Conservation (phyloP, 1,140 invertebrate genomes). For the Pogonus chalceus region DNA sequence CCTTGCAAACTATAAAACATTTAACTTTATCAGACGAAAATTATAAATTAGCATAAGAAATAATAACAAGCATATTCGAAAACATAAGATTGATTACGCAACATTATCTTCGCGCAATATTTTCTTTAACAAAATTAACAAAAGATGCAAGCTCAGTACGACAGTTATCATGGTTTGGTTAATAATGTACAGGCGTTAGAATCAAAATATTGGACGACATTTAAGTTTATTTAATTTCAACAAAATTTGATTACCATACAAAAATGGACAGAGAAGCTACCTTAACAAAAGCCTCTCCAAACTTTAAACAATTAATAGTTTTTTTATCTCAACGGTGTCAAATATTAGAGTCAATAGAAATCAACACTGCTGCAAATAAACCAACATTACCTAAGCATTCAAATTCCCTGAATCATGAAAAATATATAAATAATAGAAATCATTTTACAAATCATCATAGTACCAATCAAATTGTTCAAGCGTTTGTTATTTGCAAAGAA, state of each 20-base stretch:
- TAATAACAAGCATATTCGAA: conserved; percentile 27
- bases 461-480: no score
- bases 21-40: conserved; percentile 25
- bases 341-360: not conserved
- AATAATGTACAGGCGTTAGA: not conserved
- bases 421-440: no score
- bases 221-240: not conserved
- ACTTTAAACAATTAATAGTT: not conserved
- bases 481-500: no score
- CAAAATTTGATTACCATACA: conserved; percentile 6
- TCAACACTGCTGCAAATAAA: not conserved
- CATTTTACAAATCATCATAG: no score
- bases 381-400: no score
- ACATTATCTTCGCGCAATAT: conserved; percentile 24
- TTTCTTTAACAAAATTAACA: conserved; percentile 17
- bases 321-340: not conserved
- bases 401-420: no score
- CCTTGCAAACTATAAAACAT: no score
- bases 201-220: not conserved
- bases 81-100: conserved; percentile 27
- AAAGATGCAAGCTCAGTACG: conserved; percentile 20
- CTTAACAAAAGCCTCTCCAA: not conserved
- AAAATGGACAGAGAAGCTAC: not conserved
- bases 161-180: conserved; percentile 18
- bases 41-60: conserved; percentile 25